These are phyloP conservation scores for Eurystomus glaucurus DNA, from an alignment of 2,797 vertebrate species.

Conservation along the genomic window DNA sequence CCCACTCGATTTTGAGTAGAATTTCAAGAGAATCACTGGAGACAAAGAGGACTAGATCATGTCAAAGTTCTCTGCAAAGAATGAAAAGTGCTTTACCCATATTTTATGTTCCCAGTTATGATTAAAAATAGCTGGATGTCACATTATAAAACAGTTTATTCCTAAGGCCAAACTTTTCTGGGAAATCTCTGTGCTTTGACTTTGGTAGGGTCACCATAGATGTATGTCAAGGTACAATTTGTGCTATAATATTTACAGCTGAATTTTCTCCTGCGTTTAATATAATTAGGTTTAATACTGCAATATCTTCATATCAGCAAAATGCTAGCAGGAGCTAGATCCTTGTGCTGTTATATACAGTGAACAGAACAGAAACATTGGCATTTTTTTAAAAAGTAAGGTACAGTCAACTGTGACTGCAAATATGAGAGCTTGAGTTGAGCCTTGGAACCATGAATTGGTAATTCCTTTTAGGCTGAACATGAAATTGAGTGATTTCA, in stretches of 20 bases:
- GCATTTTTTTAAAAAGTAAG: background rate
- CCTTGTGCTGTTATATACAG: background rate
- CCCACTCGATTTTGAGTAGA: background rate
- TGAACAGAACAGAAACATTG: background rate
- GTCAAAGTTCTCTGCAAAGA: background rate
- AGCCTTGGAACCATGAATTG: background rate
- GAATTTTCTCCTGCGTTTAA: background rate
- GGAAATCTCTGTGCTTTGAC: slow-evolving; percentile 16
- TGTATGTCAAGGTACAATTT: slow-evolving; percentile 23
- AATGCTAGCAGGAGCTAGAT: background rate
- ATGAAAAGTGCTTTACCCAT: background rate
- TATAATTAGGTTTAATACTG: background rate
- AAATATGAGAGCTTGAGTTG: background rate
- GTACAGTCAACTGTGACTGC: background rate
- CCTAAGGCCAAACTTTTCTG: background rate
- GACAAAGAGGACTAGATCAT: background rate
- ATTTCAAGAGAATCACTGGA: background rate
- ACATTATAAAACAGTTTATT: background rate
- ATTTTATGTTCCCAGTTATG: background rate
- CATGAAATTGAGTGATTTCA: background rate
- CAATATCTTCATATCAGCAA: background rate
- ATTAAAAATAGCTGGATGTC: background rate
- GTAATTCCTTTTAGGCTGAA: background rate
- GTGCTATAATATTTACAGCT: background rate
- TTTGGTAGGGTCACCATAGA: background rate